Conservation (phyloP, 2,113 vertebrate genomes). For the Myanophis thanlyinensis region DNA sequence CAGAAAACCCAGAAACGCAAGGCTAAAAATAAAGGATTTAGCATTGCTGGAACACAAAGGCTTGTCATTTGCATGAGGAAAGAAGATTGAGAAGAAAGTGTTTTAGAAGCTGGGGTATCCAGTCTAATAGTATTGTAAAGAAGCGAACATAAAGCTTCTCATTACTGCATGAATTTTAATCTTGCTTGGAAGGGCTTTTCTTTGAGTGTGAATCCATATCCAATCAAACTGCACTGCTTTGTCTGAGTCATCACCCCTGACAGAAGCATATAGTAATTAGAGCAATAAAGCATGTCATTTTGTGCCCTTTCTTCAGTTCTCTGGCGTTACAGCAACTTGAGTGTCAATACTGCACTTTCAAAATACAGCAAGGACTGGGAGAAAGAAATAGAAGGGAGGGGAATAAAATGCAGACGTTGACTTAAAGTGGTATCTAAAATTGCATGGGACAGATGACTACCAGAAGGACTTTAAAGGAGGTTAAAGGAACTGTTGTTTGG, state of each 20-base stretch:
- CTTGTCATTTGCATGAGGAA: constrained; percentile 33
- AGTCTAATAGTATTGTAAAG: background rate
- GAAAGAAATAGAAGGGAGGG: background rate
- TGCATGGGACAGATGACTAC: background rate
- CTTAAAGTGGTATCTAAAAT: background rate
- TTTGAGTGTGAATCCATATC: background rate
- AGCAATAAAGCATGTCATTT: background rate
- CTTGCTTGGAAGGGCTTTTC: background rate
- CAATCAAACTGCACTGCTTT: background rate
- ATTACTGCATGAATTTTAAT: background rate
- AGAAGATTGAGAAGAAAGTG: constrained; percentile 19
- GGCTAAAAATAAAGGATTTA: constrained; percentile 24
- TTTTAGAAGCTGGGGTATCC: constrained; percentile 20
- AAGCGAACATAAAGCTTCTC: background rate
- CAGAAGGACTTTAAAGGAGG: background rate
- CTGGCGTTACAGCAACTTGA: background rate
- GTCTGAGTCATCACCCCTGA: constrained; percentile 1
- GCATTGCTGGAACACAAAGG: constrained; percentile 25
- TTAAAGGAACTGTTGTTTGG: background rate
- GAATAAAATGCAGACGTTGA: background rate
- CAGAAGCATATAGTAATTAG: background rate
- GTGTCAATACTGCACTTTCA: background rate
- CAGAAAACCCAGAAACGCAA: background rate
- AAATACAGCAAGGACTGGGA: background rate
- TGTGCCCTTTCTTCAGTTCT: background rate